These are phyloP conservation scores for Caenorhabditis brenneri DNA, from an alignment of 1,140 invertebrate genomes.

Conservation along the genomic window DNA sequence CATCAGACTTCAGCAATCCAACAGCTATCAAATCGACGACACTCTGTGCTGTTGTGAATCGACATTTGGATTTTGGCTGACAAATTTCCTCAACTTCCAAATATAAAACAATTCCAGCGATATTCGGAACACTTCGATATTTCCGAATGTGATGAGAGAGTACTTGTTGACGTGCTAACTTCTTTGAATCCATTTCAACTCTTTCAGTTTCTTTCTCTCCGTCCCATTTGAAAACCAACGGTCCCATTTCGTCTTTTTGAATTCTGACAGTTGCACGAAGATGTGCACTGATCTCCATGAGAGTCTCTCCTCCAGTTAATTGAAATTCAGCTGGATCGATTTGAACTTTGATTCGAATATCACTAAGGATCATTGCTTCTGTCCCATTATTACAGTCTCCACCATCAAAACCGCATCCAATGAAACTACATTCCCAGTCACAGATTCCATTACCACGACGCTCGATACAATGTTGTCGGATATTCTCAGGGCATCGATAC, in stretches of 20 bases:
- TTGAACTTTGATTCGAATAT: constrained; percentile 38
- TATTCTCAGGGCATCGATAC: constrained; percentile 48
- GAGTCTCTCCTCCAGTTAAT: constrained; percentile 39
- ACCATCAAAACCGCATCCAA: constrained; percentile 62
- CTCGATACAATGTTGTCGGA: constrained; percentile 51
- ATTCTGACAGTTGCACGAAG: constrained; percentile 50
- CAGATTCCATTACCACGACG: constrained; percentile 60
- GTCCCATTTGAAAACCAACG: constrained; percentile 57
- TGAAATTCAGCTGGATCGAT: constrained; percentile 45
- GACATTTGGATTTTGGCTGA: not conserved
- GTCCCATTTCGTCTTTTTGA: constrained; percentile 44
- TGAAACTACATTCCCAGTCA: constrained; percentile 60
- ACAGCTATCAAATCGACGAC: constrained; percentile 2
- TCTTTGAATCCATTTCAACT: not conserved
- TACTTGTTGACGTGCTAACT: not conserved
- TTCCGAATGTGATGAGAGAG: not conserved
- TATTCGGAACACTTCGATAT: not conserved
- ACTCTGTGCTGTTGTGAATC: not conserved
- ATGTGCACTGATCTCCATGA: constrained; percentile 46
- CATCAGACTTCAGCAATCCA: not conserved
- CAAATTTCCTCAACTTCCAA: constrained; percentile 27
- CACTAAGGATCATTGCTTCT: not conserved
- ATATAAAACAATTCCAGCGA: constrained; percentile 35
- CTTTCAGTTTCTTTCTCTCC: constrained; percentile 1
- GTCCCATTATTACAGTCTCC: constrained; percentile 52